Percentiles rank a stretch among this genome's conserved stretches.
phyloP scores from a whole-genome alignment of 2,888 invertebrate species.

The Papilio demoleus region DNA sequence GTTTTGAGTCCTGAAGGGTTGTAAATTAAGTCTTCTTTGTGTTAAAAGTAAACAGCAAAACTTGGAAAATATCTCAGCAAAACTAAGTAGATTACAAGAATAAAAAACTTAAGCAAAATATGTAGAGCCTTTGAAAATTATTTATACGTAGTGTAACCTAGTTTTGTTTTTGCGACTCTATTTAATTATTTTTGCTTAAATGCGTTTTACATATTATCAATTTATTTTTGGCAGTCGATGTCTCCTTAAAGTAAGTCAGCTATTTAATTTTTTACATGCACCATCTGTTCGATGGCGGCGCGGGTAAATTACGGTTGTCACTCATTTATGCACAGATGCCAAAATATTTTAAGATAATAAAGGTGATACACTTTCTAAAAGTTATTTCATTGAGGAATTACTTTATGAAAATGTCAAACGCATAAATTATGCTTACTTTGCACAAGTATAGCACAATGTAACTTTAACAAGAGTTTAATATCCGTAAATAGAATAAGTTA shows the following conservation, averaged over 20 bases:
- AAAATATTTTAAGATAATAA: slow-evolving; percentile 30
- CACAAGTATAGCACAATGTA: not conserved
- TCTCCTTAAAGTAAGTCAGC: slow-evolving; percentile 21
- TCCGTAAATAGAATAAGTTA: not conserved
- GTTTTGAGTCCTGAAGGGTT: too few relatives aligned
- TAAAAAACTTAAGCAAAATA: too few relatives aligned
- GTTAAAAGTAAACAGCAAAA: too few relatives aligned
- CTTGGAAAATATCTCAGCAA: too few relatives aligned
- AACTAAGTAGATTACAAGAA: too few relatives aligned
- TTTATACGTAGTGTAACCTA: not conserved
- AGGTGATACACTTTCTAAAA: slow-evolving; percentile 18
- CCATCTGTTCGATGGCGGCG: slow-evolving; percentile 37
- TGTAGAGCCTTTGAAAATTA: too few relatives aligned
- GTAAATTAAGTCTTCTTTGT: too few relatives aligned
- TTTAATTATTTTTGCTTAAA: slow-evolving; percentile 12
- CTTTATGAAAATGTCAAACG: not conserved
- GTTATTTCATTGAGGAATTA: slow-evolving; percentile 25
- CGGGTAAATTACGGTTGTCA: slow-evolving; percentile 40
- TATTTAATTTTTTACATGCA: slow-evolving; percentile 37
- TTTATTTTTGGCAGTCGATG: slow-evolving; percentile 27
- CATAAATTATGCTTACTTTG: not conserved
- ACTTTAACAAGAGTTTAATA: not conserved
- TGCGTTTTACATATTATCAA: not conserved
- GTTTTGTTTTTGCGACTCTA: not conserved
- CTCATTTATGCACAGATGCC: slow-evolving; percentile 40